Evolutionary conservation across 1,140 invertebrate genomes (phyloP).

Genomic region (Drosophila pectinifera): DNA sequence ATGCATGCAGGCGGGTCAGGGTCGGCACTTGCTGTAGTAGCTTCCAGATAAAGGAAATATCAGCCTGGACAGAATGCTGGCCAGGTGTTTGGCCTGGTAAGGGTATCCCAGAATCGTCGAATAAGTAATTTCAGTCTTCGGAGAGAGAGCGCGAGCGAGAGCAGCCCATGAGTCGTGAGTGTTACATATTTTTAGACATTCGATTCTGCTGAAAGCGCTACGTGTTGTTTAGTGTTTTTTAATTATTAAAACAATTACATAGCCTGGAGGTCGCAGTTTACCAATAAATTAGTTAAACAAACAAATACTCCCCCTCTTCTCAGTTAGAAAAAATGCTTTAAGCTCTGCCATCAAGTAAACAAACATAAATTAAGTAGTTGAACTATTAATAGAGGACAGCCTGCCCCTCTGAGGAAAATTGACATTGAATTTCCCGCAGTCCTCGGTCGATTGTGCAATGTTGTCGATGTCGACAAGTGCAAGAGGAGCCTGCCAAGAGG

Average conservation of each 20-base stretch:
- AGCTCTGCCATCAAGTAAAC: constrained; percentile 57
- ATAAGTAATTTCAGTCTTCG: not conserved
- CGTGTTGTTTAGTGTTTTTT: constrained; percentile 56
- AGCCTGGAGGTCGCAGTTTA: constrained; percentile 25
- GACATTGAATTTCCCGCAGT: constrained; percentile 76
- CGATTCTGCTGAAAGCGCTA: constrained; percentile 34
- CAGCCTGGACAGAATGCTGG: not conserved
- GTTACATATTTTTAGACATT: constrained; percentile 58
- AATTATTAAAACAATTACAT: constrained; percentile 62
- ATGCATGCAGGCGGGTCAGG: no score
- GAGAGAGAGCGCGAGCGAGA: constrained; percentile 34
- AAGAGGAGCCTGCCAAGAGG: constrained; percentile 52
- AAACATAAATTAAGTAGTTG: constrained; percentile 69
- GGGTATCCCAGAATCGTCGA: constrained; percentile 40
- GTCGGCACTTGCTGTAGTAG: not conserved
- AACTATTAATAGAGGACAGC: constrained; percentile 64
- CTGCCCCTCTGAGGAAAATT: constrained; percentile 55
- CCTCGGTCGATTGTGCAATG: constrained; percentile 68
- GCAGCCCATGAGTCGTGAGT: constrained; percentile 28
- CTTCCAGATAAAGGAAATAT: no score
- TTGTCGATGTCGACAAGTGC: constrained; percentile 62
- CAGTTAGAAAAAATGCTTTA: constrained; percentile 14
- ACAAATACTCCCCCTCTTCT: constrained; percentile 1
- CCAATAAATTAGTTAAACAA: constrained; percentile 46
- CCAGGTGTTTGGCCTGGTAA: not conserved